Base-by-base conservation (phyloP, 2,888 invertebrate genomes). In the Euphydryas editha region DNA sequence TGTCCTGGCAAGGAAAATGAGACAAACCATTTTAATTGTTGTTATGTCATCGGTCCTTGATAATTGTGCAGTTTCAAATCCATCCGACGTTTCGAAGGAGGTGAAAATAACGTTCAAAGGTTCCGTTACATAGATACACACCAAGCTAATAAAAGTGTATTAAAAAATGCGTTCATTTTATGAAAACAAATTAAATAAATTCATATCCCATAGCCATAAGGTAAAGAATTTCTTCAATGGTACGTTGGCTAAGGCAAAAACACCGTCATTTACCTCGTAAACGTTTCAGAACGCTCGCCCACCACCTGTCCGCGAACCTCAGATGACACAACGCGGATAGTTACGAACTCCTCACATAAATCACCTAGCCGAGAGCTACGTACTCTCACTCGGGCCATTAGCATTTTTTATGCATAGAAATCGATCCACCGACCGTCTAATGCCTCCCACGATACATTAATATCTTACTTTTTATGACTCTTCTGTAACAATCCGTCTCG, bases 401-500 rank as follows among this genome's bases (percentile, higher is more conserved):
- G 85, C 92, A 92, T 92, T 92, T 91, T 92, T 92, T 92, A 92
- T 92, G 92, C 91, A 92, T 90, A 92, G 86, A 83, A 92, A 92
- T 92, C 92, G 92, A 92, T 92, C 92, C 90, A 73, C 74, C 81
- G 80, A 85, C 87, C 84, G 87, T 86, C 89, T 92, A 92, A 92
- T 91, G 92, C 92, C 90, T 92, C 92, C 92, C 92, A 86, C 90
- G 92, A 92, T 92, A 92, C 92, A 92, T 92, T 92, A 92, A 92
- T 92, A 92, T 92, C 92, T 92, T 90, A 92, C 91, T 92, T 92
- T 92, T 92, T 92, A 92, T 90, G 92, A 92, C 89, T 92, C 88
- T 90, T 90, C 86, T 83, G 86, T 84, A 92, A 90, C 88, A 89
- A 87, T 88, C 81, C 85, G 84, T 86, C 87, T 85, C 79, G 57